phyloP scores from a whole-genome alignment of 1,140 invertebrate species.

The Penaeus vannamei region DNA sequence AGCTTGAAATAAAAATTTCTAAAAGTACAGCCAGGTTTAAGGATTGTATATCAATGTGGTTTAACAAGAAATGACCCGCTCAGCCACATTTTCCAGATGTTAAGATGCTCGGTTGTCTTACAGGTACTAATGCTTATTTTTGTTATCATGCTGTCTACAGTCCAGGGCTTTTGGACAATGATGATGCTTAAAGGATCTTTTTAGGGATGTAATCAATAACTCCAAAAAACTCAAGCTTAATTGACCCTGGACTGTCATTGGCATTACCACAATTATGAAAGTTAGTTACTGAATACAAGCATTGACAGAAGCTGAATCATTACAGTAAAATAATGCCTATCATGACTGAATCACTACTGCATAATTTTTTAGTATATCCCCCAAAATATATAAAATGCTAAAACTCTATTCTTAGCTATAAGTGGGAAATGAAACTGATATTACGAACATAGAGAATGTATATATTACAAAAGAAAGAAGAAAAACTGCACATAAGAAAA shows the following conservation, averaged over 20 bases:
- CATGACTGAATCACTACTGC: too few species aligned
- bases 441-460: too few species aligned
- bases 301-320: conserved; percentile 51
- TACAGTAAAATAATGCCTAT: too few species aligned
- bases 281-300: conserved; percentile 49
- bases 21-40: conserved; percentile 42
- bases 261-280: conserved; percentile 39
- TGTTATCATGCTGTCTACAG: conserved; percentile 50
- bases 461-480: too few species aligned
- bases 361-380: too few species aligned
- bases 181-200: background rate
- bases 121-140: conserved; percentile 61
- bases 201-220: background rate
- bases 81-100: conserved; percentile 40
- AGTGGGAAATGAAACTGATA: too few species aligned
- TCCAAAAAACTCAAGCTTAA: background rate
- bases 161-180: conserved; percentile 38
- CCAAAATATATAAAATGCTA: too few species aligned
- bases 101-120: conserved; percentile 53
- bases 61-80: conserved; percentile 19
- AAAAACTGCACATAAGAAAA: too few species aligned
- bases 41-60: conserved; percentile 29
- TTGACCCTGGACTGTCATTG: conserved; percentile 41
- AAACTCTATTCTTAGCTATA: too few species aligned
- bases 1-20: background rate